Evolutionary conservation across 2,113 vertebrate species (phyloP).

Genomic region (Oxyruncus cristatus): DNA sequence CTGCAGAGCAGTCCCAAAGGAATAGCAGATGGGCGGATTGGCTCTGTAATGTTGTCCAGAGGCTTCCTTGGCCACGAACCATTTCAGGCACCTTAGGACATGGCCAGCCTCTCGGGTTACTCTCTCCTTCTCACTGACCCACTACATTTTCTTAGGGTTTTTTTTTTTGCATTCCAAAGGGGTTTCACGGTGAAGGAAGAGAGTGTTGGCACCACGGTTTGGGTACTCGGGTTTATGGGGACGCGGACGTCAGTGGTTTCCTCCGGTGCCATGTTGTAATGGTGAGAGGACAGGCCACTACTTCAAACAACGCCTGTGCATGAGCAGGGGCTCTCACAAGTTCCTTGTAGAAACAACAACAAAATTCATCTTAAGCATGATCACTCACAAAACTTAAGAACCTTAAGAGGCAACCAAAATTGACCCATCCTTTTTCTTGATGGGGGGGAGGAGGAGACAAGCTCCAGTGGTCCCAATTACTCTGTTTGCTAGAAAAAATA

Average conservation of each 20-base stretch:
- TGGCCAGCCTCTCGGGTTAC: background rate
- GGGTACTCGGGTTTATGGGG: background rate
- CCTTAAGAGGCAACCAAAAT: background rate
- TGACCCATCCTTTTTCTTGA: background rate
- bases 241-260: background rate
- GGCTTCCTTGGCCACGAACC: background rate
- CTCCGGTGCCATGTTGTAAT: fast-evolving
- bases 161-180: background rate
- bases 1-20: background rate
- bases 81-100: background rate
- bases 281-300: background rate
- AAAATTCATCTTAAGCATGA: background rate
- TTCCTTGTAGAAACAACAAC: background rate
- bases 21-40: background rate
- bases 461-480: slow-evolving; percentile 56
- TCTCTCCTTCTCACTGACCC: background rate
- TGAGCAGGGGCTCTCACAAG: background rate
- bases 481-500: background rate
- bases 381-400: background rate
- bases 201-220: background rate
- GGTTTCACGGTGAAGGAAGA: background rate
- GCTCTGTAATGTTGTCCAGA: background rate
- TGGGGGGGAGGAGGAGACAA: background rate
- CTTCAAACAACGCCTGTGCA: fast-evolving
- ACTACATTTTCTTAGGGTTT: background rate